These are phyloP conservation scores for Corydoras maculifer DNA, from an alignment of 2,113 vertebrate species.

Conservation along the genomic window DNA sequence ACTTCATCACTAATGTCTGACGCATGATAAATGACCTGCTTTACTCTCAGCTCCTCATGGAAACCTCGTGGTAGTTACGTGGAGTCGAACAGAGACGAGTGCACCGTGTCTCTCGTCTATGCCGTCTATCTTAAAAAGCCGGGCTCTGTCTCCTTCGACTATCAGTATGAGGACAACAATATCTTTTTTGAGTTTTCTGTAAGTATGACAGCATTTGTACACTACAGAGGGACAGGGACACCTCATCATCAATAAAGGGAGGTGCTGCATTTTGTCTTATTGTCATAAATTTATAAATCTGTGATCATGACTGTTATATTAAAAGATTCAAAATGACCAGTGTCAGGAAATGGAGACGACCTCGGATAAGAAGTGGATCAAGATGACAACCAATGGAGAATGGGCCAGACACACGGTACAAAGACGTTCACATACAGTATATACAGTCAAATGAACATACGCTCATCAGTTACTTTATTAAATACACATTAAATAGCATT, in stretches of 20 bases:
- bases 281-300: too few relatives aligned
- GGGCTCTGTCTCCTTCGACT: slow-evolving; percentile 87
- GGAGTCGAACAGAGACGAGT: slow-evolving; percentile 93
- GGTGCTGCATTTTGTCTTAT: too few relatives aligned
- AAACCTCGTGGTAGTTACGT: slow-evolving; percentile 84
- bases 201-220: slow-evolving; percentile 53
- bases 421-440: slow-evolving; percentile 39
- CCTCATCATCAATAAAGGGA: too few relatives aligned
- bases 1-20: too few relatives aligned
- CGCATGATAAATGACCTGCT: neutral
- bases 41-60: slow-evolving; percentile 75
- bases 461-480: too few relatives aligned
- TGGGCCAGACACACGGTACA: slow-evolving; percentile 83
- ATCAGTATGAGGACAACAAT: slow-evolving; percentile 94
- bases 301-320: neutral
- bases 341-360: slow-evolving; percentile 89
- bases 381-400: slow-evolving; percentile 80
- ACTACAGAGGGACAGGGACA: too few relatives aligned
- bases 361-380: slow-evolving; percentile 83
- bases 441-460: too few relatives aligned
- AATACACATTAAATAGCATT: too few relatives aligned
- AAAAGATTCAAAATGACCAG: slow-evolving; percentile 94
- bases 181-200: slow-evolving; percentile 98
- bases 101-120: slow-evolving; percentile 92
- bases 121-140: slow-evolving; percentile 93